Evolutionary conservation across 2,888 invertebrate genomes (phyloP), one percentile per base, ranked within the genome.

Genomic region (Acanthococcus lagerstroemiae): DNA sequence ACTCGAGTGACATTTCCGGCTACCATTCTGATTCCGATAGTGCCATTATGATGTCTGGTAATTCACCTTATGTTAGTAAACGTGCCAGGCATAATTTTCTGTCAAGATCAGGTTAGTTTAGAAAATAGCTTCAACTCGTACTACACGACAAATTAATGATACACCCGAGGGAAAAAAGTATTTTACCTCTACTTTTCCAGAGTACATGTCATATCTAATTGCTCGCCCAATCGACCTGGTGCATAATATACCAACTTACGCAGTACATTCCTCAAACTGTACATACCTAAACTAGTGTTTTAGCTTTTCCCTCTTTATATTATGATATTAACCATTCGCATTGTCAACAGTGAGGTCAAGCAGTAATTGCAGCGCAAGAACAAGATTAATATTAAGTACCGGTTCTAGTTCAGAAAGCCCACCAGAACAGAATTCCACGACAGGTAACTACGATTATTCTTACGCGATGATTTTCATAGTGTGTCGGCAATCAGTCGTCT

Each of bases 1-100:
- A 82, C 72, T 81, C 81, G 72, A 88, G 88, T 73, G 90, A 90
- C 71, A 76, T 80, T 68, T 79, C 79, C 71, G 90, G 90, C 17
- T 90, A 90, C 76, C 90, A 90, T 74, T 88, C 88, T 0, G 90
- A 90, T 75, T 84, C 86, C 19, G 90, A 90, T 71, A 78, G 78
- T 19, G 77, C 78, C 65, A 77, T 79, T 67, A 78, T 78, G 77
- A 78, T 78, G 74, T 78, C 77, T 3, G 78, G 78, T 19, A 78
- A 78, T 70, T 78, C 78, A 0, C 78, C 78, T 3, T 78, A 76
- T 70, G 75, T 77, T 69, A 76, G 75, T 69, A 77, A 78, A 58
- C 72, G 77, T 65, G 78, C 78, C 25, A 73, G 78, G n/a, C 78
- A 78, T 72, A 78, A 78, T 72, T 77, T 78, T 71, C 74, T 78